A percentile compares a stretch with the other conserved stretches of the same genome.
phyloP scores from a whole-genome alignment of 2,888 invertebrate species.

The Polyploca ridens region DNA sequence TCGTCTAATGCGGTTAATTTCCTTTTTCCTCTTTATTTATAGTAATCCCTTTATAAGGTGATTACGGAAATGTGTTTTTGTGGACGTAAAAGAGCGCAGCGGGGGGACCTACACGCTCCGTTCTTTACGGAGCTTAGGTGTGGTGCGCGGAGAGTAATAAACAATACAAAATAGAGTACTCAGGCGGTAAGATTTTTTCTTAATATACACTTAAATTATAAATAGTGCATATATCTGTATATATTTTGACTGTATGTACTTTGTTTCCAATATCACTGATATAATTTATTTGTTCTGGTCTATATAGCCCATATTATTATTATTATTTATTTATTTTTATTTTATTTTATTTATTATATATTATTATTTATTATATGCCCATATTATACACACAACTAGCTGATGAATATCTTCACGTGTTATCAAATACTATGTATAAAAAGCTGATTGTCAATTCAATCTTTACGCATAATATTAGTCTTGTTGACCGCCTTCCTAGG shows the following conservation, averaged over 20 bases:
- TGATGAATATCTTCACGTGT: neutral
- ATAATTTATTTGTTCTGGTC: too few relatives aligned
- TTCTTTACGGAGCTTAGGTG: slow-evolving; percentile 58
- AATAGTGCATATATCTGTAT: too few relatives aligned
- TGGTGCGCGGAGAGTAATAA: slow-evolving; percentile 42
- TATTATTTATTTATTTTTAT: too few relatives aligned
- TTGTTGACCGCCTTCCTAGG: neutral
- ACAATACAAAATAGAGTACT: slow-evolving; percentile 31
- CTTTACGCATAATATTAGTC: neutral
- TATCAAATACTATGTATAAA: neutral
- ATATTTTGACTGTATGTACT: neutral
- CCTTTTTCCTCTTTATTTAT: slow-evolving; percentile 85
- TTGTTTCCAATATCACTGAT: too few relatives aligned
- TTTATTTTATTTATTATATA: too few relatives aligned
- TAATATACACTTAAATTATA: too few relatives aligned
- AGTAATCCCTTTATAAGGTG: slow-evolving; percentile 85
- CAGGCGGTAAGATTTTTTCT: neutral
- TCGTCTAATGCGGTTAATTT: slow-evolving; percentile 83
- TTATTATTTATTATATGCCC: too few relatives aligned
- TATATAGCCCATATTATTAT: too few relatives aligned
- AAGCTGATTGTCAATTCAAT: neutral
- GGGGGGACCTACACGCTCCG: slow-evolving; percentile 63
- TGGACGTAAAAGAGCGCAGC: slow-evolving; percentile 82
- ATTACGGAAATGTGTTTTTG: slow-evolving; percentile 85
- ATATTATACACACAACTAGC: neutral